These are phyloP conservation scores for Petrocephalus schoutedeni DNA, from an alignment of 2,797 vertebrate genomes.

Conservation along the genomic window DNA sequence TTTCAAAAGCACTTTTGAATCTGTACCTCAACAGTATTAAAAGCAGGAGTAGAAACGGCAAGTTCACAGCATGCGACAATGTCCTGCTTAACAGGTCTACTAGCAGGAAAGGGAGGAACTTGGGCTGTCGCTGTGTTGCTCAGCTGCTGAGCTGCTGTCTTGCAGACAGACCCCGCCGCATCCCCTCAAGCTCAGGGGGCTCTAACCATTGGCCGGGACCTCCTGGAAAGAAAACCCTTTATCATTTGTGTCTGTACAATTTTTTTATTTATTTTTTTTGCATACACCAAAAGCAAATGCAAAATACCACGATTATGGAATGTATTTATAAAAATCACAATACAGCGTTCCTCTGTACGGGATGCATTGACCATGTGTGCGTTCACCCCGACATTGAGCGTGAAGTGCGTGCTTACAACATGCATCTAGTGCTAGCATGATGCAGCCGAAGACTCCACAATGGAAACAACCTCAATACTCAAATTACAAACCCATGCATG, in stretches of 20 bases:
- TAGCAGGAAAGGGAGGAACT: constrained; percentile 48
- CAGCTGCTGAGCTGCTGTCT: constrained; percentile 36
- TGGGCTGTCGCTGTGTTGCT: constrained; percentile 26
- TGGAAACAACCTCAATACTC: not conserved
- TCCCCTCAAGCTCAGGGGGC: constrained; percentile 27
- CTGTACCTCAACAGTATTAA: constrained; percentile 20
- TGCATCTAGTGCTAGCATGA: not conserved
- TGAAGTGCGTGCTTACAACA: not conserved
- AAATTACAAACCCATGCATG: constrained; percentile 32
- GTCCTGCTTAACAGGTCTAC: constrained; percentile 25
- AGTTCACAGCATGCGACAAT: constrained; percentile 36
- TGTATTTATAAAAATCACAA: not conserved
- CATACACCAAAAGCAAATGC: not conserved
- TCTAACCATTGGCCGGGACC: constrained; percentile 56
- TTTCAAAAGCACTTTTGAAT: constrained; percentile 24
- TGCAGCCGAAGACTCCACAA: not conserved
- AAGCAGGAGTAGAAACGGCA: constrained; percentile 31
- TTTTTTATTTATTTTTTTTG: not conserved
- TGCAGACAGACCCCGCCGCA: constrained; percentile 18
- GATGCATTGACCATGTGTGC: not conserved
- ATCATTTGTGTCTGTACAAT: not conserved
- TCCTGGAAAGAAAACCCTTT: constrained; percentile 43
- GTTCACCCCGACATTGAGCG: not conserved
- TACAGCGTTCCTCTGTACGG: not conserved
- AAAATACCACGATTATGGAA: not conserved